Evolutionary conservation across 2,113 vertebrate species (phyloP), one percentile per base, ranked within the genome.

Genomic region (Dipodomys ordii): DNA sequence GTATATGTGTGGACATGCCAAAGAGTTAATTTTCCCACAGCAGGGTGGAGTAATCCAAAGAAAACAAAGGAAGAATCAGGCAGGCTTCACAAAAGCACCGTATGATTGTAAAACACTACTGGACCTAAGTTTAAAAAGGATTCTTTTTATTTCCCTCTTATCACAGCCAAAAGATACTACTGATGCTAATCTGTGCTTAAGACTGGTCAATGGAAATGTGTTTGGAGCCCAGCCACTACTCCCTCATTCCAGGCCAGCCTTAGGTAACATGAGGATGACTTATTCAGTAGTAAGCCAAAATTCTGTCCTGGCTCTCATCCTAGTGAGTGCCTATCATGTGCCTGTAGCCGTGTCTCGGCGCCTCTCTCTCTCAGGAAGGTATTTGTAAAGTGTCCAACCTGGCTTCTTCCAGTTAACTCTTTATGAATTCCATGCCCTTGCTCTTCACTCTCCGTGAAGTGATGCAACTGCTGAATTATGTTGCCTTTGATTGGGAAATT

Each of bases 11-110:
- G 77, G 77, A 97, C 44, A 65, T 92, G 95, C 87, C 95, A 98
- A 79, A 95, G 85, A 96, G 64, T 80, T 85, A 93, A 94, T 88
- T 98, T 97, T 97, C 96, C 93, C 93, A 97, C 72, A 84, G 88
- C 7, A 0, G 44, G 77, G 60, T 94, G 90, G 96, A 96, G 74
- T 67, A 89, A 87, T 98, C 97, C 91, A 92, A 83, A 69, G 53
- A 89, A 97, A 97, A 97, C 57, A 97, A 96, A 96, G 19, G 12
- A 23, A 76, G 78, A 97, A 94, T 91, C 39, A 83, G 86, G 83
- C 73, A 76, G 77, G 30, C 79, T 91, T 95, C 93, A 97, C 84
- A 88, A 94, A 96, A 96, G 87, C 68, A 49, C 22, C 87, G 27
- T 74, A 53, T 22, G 74, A 69, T 62, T 88, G n/a, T 95, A 90